These are phyloP conservation scores for Montipora capitata DNA, from an alignment of 92 coral and sea anemone genomes.

Conservation along the genomic window DNA sequence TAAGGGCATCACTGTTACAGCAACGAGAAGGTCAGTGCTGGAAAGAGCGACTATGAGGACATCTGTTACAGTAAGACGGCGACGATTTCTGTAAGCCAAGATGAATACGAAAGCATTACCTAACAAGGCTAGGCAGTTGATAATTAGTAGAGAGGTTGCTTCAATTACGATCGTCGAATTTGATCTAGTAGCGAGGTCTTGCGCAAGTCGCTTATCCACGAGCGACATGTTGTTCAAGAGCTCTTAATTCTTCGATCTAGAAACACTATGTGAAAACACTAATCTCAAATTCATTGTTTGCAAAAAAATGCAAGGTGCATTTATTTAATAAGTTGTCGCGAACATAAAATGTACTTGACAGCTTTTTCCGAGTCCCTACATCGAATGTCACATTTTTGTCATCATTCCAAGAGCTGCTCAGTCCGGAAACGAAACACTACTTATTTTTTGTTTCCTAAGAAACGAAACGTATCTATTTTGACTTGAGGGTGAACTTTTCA, in stretches of 20 bases:
- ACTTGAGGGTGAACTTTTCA: no score
- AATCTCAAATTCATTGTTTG: no score
- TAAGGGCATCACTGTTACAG: slow-evolving; percentile 40
- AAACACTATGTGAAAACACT: no score
- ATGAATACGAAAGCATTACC: slow-evolving; percentile 44
- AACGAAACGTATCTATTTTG: no score
- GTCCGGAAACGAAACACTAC: no score
- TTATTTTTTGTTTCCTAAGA: no score
- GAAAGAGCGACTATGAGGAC: slow-evolving; percentile 46
- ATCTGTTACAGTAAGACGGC: slow-evolving; percentile 33
- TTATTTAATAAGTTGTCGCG: no score
- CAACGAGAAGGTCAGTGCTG: slow-evolving; percentile 41
- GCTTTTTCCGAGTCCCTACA: no score
- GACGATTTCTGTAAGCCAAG: slow-evolving; percentile 56
- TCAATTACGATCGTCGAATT: slow-evolving; percentile 5
- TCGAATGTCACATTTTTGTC: no score
- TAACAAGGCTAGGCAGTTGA: slow-evolving; percentile 31
- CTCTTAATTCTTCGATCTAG: no score
- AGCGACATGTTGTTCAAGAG: neutral
- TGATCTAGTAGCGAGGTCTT: neutral
- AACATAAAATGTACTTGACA: no score
- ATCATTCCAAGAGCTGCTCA: no score
- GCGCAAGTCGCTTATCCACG: slow-evolving; percentile 18
- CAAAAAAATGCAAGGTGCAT: neutral
- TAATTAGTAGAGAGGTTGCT: slow-evolving; percentile 14